A percentile compares a stretch with the other conserved stretches of the same genome.
Conservation (phyloP, 2,113 vertebrate species). For the Platichthys stellatus region DNA sequence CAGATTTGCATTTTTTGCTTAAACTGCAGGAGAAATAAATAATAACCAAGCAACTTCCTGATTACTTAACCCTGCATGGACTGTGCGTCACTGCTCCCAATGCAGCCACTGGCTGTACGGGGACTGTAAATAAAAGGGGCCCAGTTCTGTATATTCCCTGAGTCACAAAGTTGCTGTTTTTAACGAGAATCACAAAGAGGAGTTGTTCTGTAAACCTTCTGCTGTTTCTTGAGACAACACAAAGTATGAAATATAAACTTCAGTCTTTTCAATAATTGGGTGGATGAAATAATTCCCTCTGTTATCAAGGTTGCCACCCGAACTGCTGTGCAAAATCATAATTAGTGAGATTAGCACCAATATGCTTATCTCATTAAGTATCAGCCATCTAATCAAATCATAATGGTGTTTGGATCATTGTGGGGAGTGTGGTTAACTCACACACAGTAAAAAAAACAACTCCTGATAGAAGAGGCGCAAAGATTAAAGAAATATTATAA, state of each 20-base stretch:
- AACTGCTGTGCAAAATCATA: constrained; percentile 42
- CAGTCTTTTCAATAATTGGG: not conserved
- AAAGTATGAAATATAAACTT: not conserved
- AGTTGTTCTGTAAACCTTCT: not conserved
- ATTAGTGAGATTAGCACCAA: constrained; percentile 22
- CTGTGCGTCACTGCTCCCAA: constrained; percentile 5
- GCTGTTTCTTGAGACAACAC: constrained; percentile 2
- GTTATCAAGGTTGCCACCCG: constrained; percentile 29
- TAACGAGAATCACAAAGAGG: not conserved
- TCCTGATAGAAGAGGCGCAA: not conserved
- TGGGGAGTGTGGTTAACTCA: constrained; percentile 7
- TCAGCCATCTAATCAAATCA: constrained; percentile 37
- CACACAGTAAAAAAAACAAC: not conserved
- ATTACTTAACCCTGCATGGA: constrained; percentile 23
- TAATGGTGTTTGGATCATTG: constrained; percentile 25
- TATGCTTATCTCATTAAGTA: constrained; percentile 35
- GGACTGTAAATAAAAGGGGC: constrained; percentile 52
- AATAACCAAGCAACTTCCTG: constrained; percentile 32
- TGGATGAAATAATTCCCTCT: constrained; percentile 17
- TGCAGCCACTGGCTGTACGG: constrained; percentile 45
- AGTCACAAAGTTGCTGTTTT: constrained; percentile 11
- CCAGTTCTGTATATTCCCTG: not conserved
- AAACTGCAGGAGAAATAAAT: constrained; percentile 27
- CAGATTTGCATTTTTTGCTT: not conserved
- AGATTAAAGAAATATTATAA: not conserved